These are phyloP conservation scores for Hetaerina titia DNA, from an alignment of 2,888 invertebrate genomes.

Conservation along the genomic window DNA sequence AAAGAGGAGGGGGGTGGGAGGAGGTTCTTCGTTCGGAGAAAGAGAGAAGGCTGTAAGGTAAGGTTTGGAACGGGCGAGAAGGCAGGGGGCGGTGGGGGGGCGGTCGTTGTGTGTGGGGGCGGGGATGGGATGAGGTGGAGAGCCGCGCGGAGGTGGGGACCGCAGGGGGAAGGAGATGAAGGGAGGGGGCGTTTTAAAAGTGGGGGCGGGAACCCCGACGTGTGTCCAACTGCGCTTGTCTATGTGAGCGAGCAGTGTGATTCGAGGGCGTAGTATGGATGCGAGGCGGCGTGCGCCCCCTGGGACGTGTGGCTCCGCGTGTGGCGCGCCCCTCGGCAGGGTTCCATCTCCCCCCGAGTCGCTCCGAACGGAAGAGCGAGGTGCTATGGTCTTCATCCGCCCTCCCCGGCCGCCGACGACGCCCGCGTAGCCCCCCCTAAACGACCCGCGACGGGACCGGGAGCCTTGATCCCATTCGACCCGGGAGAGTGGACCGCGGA, in stretches of 20 bases:
- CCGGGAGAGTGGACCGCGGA: not conserved
- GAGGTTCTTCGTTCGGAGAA: not conserved
- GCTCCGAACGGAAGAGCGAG: conserved; percentile 35
- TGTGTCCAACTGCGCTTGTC: conserved; percentile 65
- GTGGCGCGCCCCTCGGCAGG: not conserved
- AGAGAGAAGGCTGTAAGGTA: not conserved
- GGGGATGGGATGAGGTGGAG: not conserved
- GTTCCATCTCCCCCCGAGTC: conserved; percentile 11
- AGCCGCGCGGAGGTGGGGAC: not conserved
- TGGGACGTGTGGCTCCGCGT: conserved; percentile 41
- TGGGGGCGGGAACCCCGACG: conserved; percentile 46
- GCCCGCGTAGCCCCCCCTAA: not conserved
- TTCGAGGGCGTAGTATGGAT: not conserved
- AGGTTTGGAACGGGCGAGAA: not conserved
- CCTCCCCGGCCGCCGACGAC: not conserved
- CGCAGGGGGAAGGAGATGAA: not conserved
- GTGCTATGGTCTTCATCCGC: conserved; percentile 22
- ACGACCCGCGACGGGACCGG: not conserved
- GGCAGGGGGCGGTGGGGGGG: not conserved
- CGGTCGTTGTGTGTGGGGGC: not conserved
- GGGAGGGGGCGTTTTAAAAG: conserved; percentile 4
- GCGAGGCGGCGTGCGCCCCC: not conserved
- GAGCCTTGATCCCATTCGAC: not conserved
- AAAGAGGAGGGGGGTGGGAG: not conserved
- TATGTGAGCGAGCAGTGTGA: conserved; percentile 49